Evolutionary conservation across 2,113 vertebrate genomes (phyloP), one percentile per base, ranked within the genome.

Genomic region (Micromys minutus): DNA sequence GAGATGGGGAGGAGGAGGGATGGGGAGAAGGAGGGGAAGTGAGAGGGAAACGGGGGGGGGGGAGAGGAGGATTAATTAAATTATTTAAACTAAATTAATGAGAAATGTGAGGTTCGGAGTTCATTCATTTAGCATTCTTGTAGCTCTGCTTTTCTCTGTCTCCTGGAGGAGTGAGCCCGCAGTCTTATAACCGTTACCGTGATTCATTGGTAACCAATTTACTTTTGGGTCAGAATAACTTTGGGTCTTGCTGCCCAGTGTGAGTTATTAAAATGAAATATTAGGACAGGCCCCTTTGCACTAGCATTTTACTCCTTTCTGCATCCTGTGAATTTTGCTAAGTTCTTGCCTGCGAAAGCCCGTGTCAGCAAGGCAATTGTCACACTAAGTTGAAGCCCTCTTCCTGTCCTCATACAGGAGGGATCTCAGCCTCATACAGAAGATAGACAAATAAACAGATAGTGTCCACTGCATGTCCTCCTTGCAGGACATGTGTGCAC

Each of bases 231-330:
- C 92, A 91, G 69, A 87, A 96, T 87, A 94, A 96, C 55, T 96
- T 96, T 76, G 80, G 65, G 83, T 94, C 57, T 90, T 89, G 74
- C 79, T 91, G 52, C 85, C 19, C 52, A 89, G 47, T 67, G 39
- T 71, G 75, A 61, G 80, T 96, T 91, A 92, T 83, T 96, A 86
- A 94, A 93, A 91, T 71, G 89, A 96, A 95, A 93, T 86, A 86
- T 87, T 84, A 91, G 67, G 90, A 69, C 80, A 80, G 75, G 55
- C 45, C 52, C 47, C 93, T 52, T 45, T 45, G 45, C 22, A 26
- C 76, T 59, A 93, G 93, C 13, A 19, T 72, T 94, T 96, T 90
- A 75, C 55, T 80, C 71, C 80, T 95, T 90, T 45, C 59, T 91
- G 61, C 39, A 77, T 88, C 79, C 31, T 36, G 61, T 6, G 59